These are phyloP conservation scores for Microctonus aethiopoides DNA, from an alignment of 2,888 invertebrate species.

Conservation along the genomic window DNA sequence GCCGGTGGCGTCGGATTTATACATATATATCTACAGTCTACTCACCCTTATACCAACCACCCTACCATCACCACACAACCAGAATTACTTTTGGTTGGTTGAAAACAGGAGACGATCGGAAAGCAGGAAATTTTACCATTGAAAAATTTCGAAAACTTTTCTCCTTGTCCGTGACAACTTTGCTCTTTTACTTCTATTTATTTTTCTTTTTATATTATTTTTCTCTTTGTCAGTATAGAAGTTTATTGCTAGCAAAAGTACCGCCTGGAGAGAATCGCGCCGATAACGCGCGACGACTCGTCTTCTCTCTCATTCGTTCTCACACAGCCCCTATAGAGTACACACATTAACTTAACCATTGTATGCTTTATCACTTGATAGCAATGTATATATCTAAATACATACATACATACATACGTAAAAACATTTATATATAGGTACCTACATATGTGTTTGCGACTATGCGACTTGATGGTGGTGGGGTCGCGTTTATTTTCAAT, in stretches of 20 bases:
- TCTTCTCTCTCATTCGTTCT: background rate
- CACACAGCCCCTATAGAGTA: slow-evolving; percentile 22
- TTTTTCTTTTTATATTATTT: background rate
- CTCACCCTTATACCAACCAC: background rate
- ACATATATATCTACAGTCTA: background rate
- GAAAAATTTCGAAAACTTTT: slow-evolving; percentile 29
- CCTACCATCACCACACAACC: background rate
- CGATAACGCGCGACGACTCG: slow-evolving; percentile 25
- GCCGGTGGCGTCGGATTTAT: background rate
- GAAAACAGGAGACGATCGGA: slow-evolving; percentile 17
- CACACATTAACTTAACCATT: slow-evolving; percentile 43
- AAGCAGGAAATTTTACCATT: slow-evolving; percentile 23
- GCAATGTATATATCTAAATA: slow-evolving; percentile 37
- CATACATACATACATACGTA: background rate
- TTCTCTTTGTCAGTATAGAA: background rate
- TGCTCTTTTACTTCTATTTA: background rate
- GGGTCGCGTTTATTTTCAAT: slow-evolving; percentile 50
- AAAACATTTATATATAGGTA: no score
- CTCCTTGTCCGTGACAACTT: slow-evolving; percentile 7
- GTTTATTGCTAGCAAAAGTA: slow-evolving; percentile 33
- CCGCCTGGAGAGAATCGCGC: slow-evolving; percentile 28
- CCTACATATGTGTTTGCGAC: slow-evolving; percentile 6
- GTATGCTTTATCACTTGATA: slow-evolving; percentile 39
- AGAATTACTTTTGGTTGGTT: slow-evolving; percentile 11
- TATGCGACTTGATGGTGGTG: no score